Percentiles rank a stretch among this genome's conserved stretches.
Conservation (phyloP, 2,888 invertebrate species). For the Lacanobia wlatinum region DNA sequence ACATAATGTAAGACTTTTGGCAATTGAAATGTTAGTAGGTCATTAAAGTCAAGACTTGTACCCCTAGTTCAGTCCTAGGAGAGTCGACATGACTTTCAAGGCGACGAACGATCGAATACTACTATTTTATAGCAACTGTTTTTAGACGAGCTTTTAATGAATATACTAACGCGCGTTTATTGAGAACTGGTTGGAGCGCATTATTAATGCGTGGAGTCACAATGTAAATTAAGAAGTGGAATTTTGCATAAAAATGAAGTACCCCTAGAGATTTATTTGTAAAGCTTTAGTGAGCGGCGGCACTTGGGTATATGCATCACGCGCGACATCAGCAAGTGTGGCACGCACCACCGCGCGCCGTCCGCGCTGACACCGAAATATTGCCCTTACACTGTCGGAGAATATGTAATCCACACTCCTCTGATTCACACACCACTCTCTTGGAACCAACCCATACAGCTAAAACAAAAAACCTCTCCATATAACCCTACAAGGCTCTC, state of each 20-base stretch:
- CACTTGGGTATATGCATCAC: conserved; percentile 58
- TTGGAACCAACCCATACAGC: conserved; percentile 23
- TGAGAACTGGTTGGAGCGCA: conserved; percentile 28
- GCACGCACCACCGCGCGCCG: conserved; percentile 68
- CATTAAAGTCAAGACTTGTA: conserved; percentile 34
- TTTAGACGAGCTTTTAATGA: conserved; percentile 21
- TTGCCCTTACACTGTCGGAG: conserved; percentile 63
- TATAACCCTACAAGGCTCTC: background rate
- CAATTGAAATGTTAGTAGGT: conserved; percentile 64
- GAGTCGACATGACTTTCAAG: conserved; percentile 39
- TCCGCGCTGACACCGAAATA: conserved; percentile 72
- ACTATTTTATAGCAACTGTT: conserved; percentile 18
- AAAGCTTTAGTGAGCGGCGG: conserved; percentile 48
- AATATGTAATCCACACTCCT: conserved; percentile 55
- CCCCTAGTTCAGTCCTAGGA: conserved; percentile 18
- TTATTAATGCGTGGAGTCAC: conserved; percentile 31
- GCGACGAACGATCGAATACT: conserved; percentile 6
- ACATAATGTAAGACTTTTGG: conserved; percentile 59
- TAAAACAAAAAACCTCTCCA: background rate
- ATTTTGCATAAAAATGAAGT: conserved; percentile 58
- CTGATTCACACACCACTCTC: conserved; percentile 52
- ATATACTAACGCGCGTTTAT: conserved; percentile 29
- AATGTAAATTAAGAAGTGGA: conserved; percentile 49
- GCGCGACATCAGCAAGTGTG: conserved; percentile 69
- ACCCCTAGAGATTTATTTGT: conserved; percentile 53